Base-by-base conservation (phyloP, 2,888 invertebrate genomes). In the Helobdella robusta region DNA sequence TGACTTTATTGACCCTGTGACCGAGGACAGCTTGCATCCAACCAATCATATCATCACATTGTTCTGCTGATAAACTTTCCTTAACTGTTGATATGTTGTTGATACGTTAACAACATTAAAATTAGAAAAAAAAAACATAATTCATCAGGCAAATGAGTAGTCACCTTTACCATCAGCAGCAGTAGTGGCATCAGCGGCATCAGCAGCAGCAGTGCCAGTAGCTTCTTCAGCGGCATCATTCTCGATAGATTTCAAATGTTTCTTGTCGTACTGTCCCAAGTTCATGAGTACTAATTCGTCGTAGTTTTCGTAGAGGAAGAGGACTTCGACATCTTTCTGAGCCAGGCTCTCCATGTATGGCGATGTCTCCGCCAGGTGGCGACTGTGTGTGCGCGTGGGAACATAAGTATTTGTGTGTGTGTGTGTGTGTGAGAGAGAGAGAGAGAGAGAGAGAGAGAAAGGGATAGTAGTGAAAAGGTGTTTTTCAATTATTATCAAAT, bases 261-360 rank as follows among this genome's bases (percentile, higher is more conserved):
- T 83, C 58, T 85, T 85, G 70, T 86, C 86, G 77, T 89, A 97
- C 76, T 89, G 86, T 68, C 86, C 85, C 65, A 95, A 80, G 74
- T 94, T 92, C 84, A 92, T 85, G 25, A 97, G 81, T 2, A 94
- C 91, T 63, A 97, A 82, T 79, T 97, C 97, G 78, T 98, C 97
- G 73, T 94, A 93, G n/a, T 90, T 87, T 76, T 97, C 95, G 74
- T 90, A 94, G 75, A 94, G 91, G 81, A 93, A 97, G 18, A 97
- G 80, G 0, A 97, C 94, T 81, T 95, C 92, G 4, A 89, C 85
- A 72, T 90, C 86, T 58, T 86, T 86, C 75, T 88, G 87, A 77
- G 89, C 90, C 20, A 97, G 82, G 15, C 89, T 88, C 81, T 97
- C 97, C 74, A 87, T 91, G 78, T 97, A 97, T 0, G 97, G 95